phyloP scores from a whole-genome alignment of 2,797 vertebrate species.

The Typhlichthys eigenmanni region DNA sequence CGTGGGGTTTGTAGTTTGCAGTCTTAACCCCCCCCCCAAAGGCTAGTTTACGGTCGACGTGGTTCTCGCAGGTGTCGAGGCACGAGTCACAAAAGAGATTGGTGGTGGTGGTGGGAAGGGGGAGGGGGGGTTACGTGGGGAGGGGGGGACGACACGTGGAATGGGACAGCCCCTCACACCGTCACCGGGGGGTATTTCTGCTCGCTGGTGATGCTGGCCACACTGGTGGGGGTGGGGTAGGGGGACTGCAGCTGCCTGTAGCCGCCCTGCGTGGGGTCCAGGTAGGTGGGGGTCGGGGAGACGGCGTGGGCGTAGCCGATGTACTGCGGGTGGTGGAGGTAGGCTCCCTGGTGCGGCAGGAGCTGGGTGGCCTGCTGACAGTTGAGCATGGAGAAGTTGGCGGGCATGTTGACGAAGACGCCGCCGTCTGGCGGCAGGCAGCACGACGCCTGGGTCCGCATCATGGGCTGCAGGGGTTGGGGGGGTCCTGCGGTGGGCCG shows the following conservation, averaged over 20 bases:
- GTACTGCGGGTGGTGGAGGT: slow-evolving; percentile 93
- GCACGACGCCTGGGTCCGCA: slow-evolving; percentile 90
- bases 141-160: slow-evolving; percentile 7
- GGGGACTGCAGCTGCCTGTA: slow-evolving; percentile 92
- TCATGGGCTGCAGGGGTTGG: slow-evolving; percentile 42
- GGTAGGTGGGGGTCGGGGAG: slow-evolving; percentile 77
- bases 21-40: neutral
- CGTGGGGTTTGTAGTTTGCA: neutral
- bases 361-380: slow-evolving; percentile 98
- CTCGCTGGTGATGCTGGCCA: slow-evolving; percentile 79
- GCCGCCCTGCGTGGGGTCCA: slow-evolving; percentile 86
- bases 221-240: slow-evolving; percentile 78
- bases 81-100: too few species aligned
- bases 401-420: slow-evolving; percentile 97
- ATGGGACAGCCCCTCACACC: slow-evolving; percentile 75
- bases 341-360: slow-evolving; percentile 89
- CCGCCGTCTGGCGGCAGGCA: slow-evolving; percentile 91
- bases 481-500: slow-evolving; percentile 53
- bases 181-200: slow-evolving; percentile 95
- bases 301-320: slow-evolving; percentile 90
- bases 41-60: too few species aligned
- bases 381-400: slow-evolving; percentile 97
- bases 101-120: too few species aligned
- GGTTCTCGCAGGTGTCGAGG: too few species aligned
- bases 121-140: neutral